Base-by-base conservation (phyloP, 2,113 vertebrate species). In the Rhinopomastus cyanomelas region DNA sequence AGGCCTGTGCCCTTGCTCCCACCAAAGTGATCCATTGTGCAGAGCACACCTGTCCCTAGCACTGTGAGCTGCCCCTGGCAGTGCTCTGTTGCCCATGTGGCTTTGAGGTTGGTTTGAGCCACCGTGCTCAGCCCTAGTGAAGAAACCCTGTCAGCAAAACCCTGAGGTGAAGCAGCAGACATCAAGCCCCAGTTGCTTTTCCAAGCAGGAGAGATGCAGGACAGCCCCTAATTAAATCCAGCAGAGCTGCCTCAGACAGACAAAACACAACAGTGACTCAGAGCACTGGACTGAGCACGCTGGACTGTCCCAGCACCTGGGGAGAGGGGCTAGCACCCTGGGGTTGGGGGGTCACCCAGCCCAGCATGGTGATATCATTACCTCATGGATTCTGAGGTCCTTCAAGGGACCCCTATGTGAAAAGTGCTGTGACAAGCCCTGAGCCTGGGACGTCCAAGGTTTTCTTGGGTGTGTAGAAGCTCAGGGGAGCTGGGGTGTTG, bases 201-300 rank as follows among this genome's bases (percentile, higher is more conserved):
- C 32, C 27, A 11, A 39, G 75, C 64, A 78, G 69, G 59, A 2
- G 8, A 75, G 90, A 37, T 29, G 22, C 81, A 71, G 65, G 49
- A 29, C 29, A 9, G 74, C 59, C 59, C 49, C 30, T 87, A 53
- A 72, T 8, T 75, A 60, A 90, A 85, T 91, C 77, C 95, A 96
- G 94, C 85, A 89, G 82, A 82, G 30, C 62, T 78, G 39, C 55
- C 67, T 68, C 1, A 2, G 76, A 9, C 88, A 94, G 93, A 74
- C 81, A 93, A 82, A 89, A 64, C 79, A 81, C 72, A 42, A 81
- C 59, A 57, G 82, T 48, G 82, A 80, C 52, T 84, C 95, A 92
- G 77, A 68, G 62, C 3, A 5, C 27, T 0, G 0, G 1, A 7
- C 16, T 20, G 66, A 57, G 81, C 81, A 87, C 60, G 44, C 65